These are phyloP conservation scores for Crypturellus undulatus DNA, from an alignment of 2,113 vertebrate genomes.

Conservation along the genomic window DNA sequence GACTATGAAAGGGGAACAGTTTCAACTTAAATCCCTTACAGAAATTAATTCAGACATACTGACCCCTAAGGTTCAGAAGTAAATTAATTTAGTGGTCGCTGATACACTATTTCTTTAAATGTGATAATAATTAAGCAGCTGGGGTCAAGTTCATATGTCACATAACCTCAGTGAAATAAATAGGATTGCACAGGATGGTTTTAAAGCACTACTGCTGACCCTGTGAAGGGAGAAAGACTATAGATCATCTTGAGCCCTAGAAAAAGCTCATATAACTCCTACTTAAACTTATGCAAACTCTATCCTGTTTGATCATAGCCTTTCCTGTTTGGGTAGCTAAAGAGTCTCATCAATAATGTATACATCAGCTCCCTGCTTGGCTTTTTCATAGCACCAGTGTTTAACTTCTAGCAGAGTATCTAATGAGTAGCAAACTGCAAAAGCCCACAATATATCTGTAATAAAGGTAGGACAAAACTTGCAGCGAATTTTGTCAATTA, in stretches of 20 bases:
- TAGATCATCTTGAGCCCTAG: not conserved
- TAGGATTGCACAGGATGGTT: not conserved
- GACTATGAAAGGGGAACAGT: constrained; percentile 4
- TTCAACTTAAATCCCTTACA: constrained; percentile 33
- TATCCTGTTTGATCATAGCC: not conserved
- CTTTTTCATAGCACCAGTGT: not conserved
- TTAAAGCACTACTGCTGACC: not conserved
- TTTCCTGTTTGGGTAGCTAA: not conserved
- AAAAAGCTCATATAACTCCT: not conserved
- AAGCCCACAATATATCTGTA: not conserved
- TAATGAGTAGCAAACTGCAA: not conserved
- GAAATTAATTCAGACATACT: constrained; percentile 45
- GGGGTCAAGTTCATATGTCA: not conserved
- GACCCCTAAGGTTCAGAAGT: not conserved
- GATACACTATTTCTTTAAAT: constrained; percentile 38
- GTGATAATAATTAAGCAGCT: constrained; percentile 47
- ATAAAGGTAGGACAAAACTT: not conserved
- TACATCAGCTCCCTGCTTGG: not conserved
- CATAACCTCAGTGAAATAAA: not conserved
- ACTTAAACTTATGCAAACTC: not conserved
- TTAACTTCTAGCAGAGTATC: not conserved
- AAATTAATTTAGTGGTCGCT: constrained; percentile 39
- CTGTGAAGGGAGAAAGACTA: not conserved
- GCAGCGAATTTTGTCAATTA: not conserved
- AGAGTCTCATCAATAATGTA: not conserved